These are phyloP conservation scores for Ageneiosus marmoratus DNA, from an alignment of 2,113 vertebrate species.

Conservation along the genomic window DNA sequence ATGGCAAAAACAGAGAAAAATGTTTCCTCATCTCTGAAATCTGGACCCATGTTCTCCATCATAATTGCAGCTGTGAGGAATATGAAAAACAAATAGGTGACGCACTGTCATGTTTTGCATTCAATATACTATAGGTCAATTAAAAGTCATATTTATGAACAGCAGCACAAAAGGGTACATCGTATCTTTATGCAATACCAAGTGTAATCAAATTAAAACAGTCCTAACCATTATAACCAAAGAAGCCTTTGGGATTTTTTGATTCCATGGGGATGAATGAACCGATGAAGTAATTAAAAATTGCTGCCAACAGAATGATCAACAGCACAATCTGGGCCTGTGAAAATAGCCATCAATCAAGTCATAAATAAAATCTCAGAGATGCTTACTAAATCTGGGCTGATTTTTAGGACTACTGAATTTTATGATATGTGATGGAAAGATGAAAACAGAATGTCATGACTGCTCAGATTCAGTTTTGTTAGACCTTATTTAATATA, in stretches of 20 bases:
- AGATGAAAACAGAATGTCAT: background rate
- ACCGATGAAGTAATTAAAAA: conserved; percentile 89
- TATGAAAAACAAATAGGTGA: background rate
- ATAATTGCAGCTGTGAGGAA: conserved; percentile 82
- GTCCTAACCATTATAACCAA: conserved; percentile 84
- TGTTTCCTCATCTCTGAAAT: conserved; percentile 81
- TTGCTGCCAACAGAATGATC: conserved; percentile 86
- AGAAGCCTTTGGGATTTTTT: conserved; percentile 91
- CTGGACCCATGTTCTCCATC: conserved; percentile 91
- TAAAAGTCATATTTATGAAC: background rate
- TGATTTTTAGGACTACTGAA: background rate
- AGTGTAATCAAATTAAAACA: background rate
- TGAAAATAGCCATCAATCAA: conserved; percentile 47
- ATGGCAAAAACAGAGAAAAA: conserved; percentile 97
- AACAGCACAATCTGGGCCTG: conserved; percentile 93
- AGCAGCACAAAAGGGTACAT: no score
- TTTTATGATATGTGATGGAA: background rate
- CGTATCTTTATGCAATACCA: background rate
- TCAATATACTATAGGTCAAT: background rate
- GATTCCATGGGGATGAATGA: conserved; percentile 84
- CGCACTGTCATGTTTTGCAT: background rate
- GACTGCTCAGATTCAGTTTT: conserved; percentile 1
- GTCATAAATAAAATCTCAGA: conserved; percentile 41
- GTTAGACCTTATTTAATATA: background rate
- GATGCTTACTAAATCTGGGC: background rate